Evolutionary conservation across 2,888 invertebrate species (phyloP).

Genomic region (Steinernema scapterisci): DNA sequence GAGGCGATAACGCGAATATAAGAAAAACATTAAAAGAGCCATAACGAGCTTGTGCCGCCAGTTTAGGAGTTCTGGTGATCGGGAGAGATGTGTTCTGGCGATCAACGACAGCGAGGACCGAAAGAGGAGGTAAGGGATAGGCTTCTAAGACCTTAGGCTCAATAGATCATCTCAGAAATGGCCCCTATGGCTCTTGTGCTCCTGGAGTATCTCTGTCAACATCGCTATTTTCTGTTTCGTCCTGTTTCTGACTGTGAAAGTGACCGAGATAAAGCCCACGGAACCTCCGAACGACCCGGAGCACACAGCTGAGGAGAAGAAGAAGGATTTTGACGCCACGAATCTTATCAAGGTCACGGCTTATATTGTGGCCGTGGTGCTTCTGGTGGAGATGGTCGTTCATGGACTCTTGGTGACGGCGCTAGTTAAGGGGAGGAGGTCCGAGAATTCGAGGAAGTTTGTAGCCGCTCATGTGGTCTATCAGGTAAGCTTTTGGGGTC

Average conservation of each 20-base stretch:
- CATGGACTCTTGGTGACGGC: background rate
- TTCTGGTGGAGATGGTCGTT: background rate
- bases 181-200: background rate
- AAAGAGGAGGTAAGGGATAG: background rate
- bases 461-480: background rate
- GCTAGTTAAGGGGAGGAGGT: background rate
- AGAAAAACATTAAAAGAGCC: constrained; percentile 18
- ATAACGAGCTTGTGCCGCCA: constrained; percentile 22
- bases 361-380: background rate
- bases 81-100: background rate
- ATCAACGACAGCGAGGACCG: background rate
- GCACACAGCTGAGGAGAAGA: background rate
- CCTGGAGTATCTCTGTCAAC: constrained; percentile 3
- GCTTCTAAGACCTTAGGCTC: background rate
- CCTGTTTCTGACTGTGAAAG: background rate
- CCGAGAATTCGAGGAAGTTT: background rate
- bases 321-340: background rate
- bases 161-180: constrained; percentile 5
- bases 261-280: background rate
- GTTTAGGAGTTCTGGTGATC: background rate
- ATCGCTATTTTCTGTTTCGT: background rate
- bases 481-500: background rate
- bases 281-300: background rate
- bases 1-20: background rate
- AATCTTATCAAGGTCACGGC: background rate